A percentile compares a stretch with the other conserved stretches of the same genome.
Evolutionary conservation across 1,140 invertebrate species (phyloP).

Genomic region (Geopemphigus sp.): DNA sequence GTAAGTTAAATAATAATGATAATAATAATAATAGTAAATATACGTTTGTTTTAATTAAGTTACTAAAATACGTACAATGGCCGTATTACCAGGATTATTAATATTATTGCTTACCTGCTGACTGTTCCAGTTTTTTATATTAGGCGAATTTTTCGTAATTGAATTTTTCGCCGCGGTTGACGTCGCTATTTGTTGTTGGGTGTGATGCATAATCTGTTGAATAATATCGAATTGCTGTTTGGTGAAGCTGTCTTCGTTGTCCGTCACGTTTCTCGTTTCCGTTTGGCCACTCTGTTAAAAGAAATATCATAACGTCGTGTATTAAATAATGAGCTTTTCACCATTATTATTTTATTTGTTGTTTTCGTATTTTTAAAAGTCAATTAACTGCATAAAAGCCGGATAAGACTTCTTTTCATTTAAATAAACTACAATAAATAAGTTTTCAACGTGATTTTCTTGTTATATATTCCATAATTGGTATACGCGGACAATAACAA

Average conservation of each 20-base stretch:
- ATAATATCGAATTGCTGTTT: constrained; percentile 73
- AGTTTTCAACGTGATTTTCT: constrained; percentile 27
- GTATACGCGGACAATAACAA: not conserved
- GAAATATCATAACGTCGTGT: not conserved
- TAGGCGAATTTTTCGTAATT: constrained; percentile 37
- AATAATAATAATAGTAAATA: too few relatives aligned
- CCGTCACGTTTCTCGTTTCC: constrained; percentile 3
- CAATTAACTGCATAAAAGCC: not conserved
- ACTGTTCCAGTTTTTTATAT: constrained; percentile 53
- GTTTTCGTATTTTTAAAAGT: not conserved
- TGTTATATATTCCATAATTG: not conserved
- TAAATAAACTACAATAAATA: constrained; percentile 13
- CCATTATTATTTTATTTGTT: not conserved
- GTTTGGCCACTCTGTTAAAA: not conserved
- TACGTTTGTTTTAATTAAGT: not conserved
- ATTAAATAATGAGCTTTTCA: not conserved
- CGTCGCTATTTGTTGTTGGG: constrained; percentile 56
- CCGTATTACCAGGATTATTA: too few relatives aligned
- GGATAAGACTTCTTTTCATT: constrained; percentile 1
- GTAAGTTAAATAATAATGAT: too few relatives aligned
- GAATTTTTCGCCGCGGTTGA: constrained; percentile 51
- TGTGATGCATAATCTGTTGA: constrained; percentile 76
- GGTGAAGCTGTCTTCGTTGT: constrained; percentile 65
- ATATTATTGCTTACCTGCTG: constrained; percentile 43
- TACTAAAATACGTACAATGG: too few relatives aligned